Percentiles rank a stretch among this genome's conserved stretches.
phyloP scores from a whole-genome alignment of 2,888 invertebrate genomes.

The Apodemia hepburni region DNA sequence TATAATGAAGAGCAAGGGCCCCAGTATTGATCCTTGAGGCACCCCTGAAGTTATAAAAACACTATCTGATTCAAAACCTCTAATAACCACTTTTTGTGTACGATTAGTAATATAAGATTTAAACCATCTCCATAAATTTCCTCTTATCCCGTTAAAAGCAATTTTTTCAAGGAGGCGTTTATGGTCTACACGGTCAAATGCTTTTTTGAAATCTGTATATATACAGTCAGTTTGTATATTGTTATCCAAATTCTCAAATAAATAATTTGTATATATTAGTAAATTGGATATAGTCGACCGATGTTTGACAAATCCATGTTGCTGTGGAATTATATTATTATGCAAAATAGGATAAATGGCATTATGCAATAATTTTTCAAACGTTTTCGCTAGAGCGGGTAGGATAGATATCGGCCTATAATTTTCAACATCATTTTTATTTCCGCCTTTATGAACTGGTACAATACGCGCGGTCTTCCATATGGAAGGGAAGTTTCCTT shows the following conservation, averaged over 20 bases:
- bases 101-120: too few relatives aligned
- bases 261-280: conserved; percentile 21
- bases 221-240: conserved; percentile 26
- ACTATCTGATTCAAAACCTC: too few relatives aligned
- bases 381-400: too few relatives aligned
- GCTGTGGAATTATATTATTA: conserved; percentile 27
- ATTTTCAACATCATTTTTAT: conserved; percentile 16
- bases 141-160: too few relatives aligned
- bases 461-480: conserved; percentile 13
- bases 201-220: conserved; percentile 25
- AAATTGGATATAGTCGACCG: conserved; percentile 30
- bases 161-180: too few relatives aligned
- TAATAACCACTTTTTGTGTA: too few relatives aligned
- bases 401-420: not conserved
- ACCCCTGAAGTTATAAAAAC: too few relatives aligned
- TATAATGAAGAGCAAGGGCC: too few relatives aligned
- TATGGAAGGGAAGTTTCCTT: not conserved
- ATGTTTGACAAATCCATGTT: conserved; percentile 33
- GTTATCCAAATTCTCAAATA: conserved; percentile 26
- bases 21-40: too few relatives aligned
- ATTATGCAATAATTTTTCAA: too few relatives aligned
- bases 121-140: too few relatives aligned
- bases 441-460: conserved; percentile 18
- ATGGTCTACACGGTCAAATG: not conserved
- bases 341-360: conserved; percentile 18